Base-by-base conservation (phyloP, 2,888 invertebrate species). In the Tachina lurida region DNA sequence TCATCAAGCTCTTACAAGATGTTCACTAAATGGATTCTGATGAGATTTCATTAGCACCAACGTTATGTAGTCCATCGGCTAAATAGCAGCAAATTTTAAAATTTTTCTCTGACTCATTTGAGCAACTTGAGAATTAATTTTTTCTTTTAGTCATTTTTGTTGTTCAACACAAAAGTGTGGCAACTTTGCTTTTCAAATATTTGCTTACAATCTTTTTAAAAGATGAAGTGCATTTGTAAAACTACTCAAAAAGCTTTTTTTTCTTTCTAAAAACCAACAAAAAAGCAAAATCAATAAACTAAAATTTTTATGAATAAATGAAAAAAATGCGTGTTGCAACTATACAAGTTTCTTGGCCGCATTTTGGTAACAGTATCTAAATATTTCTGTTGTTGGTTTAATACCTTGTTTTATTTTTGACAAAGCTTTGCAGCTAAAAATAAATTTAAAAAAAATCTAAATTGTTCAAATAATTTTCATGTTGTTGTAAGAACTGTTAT, bases 261-360 rank as follows among this genome's bases (percentile, higher is more conserved):
- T 17, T 22, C 39, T 22, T 41, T 9, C 3, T 19, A 19, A 47
- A 41, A 19, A 31, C 3, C n/a, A 80, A 73, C 9, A 10, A 67
- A 47, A 67, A 70, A 67, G n/a, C 8, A 60, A 49, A n/a, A 49
- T 22, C 45, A 62, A 12, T 41, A 15, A 54, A 62, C 62, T 45
- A 75, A 60, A 56, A 68, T 56, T 52, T 62, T 39, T 54, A 45
- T 54, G 43, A 77, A 67, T 56, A 82, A 63, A 75, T 39, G 17
- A 68, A 31, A 80, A 79, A 76, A 86, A 67, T 75, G 79, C 75
- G 67, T 83, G 65, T 67, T 65, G 79, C 79, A 82, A 67, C 49
- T 76, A 60, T 71, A 67, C 79, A 86, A 86, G 79, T 86, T 79
- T 79, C 45, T 83, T 83, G 86, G 73, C 83, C 86, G 79, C 85